These are phyloP conservation scores for Pecten maximus DNA, from an alignment of 2,888 invertebrate species.

Conservation along the genomic window DNA sequence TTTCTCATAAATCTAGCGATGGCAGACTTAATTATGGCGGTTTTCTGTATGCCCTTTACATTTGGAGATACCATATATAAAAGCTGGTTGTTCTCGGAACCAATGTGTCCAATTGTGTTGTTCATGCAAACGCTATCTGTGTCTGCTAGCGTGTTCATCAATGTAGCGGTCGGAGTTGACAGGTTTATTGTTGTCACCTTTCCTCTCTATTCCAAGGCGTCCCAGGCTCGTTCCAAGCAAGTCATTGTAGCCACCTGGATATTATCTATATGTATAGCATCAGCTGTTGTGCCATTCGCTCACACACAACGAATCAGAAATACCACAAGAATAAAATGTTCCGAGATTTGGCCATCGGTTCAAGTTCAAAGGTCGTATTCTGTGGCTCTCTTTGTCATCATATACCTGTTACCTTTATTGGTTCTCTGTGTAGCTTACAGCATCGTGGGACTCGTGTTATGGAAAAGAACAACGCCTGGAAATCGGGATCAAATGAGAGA, in stretches of 20 bases:
- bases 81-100: constrained; percentile 83
- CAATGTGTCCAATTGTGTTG: constrained; percentile 84
- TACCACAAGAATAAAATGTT: background rate
- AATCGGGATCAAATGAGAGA: constrained; percentile 20
- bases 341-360: constrained; percentile 1
- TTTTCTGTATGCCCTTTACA: constrained; percentile 95
- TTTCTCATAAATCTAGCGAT: constrained; percentile 93
- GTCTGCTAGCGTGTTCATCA: constrained; percentile 82
- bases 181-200: constrained; percentile 78
- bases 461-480: background rate
- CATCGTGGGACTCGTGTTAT: background rate
- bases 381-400: background rate
- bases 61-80: constrained; percentile 83
- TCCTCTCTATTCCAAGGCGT: constrained; percentile 81
- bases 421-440: background rate
- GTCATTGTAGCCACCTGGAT: constrained; percentile 83
- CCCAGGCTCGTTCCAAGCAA: constrained; percentile 76
- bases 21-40: constrained; percentile 94
- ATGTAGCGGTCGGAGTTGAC: constrained; percentile 84
- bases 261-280: constrained; percentile 41
- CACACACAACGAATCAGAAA: constrained; percentile 9
- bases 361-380: background rate
- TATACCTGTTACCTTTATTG: constrained; percentile 8
- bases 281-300: background rate
- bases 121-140: constrained; percentile 83